These are phyloP conservation scores for Leptopilina boulardi DNA, from an alignment of 1,140 invertebrate species.

Conservation along the genomic window DNA sequence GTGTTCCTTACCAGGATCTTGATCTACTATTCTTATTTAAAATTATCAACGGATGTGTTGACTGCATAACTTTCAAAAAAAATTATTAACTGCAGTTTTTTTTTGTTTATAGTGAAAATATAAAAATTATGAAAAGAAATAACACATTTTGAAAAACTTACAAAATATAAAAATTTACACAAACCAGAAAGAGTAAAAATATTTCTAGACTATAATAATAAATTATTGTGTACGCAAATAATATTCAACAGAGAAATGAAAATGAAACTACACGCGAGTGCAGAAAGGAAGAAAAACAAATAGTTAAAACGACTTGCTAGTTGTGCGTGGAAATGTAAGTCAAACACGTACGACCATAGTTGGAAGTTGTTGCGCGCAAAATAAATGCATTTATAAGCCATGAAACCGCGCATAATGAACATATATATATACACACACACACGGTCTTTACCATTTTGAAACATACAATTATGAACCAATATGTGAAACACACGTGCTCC, in stretches of 20 bases:
- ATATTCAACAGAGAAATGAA: neutral
- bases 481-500: slow-evolving; percentile 56
- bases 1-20: no score
- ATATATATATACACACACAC: slow-evolving; percentile 41
- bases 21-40: no score
- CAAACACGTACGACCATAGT: slow-evolving; percentile 29
- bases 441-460: slow-evolving; percentile 37
- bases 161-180: no score
- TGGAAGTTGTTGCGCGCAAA: slow-evolving; percentile 45
- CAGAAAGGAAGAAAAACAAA: neutral
- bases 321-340: slow-evolving; percentile 29
- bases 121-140: no score
- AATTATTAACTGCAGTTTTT: no score
- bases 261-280: neutral
- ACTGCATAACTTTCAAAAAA: no score
- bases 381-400: slow-evolving; percentile 41
- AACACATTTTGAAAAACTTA: no score
- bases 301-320: slow-evolving; percentile 7
- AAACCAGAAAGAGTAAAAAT: no score
- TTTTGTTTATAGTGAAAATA: no score
- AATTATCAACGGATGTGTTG: no score
- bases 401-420: neutral
- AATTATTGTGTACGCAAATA: neutral
- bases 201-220: no score
- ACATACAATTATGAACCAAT: slow-evolving; percentile 42